These are phyloP conservation scores for Liolophura sinensis DNA, from an alignment of 1,140 invertebrate species.

Conservation along the genomic window DNA sequence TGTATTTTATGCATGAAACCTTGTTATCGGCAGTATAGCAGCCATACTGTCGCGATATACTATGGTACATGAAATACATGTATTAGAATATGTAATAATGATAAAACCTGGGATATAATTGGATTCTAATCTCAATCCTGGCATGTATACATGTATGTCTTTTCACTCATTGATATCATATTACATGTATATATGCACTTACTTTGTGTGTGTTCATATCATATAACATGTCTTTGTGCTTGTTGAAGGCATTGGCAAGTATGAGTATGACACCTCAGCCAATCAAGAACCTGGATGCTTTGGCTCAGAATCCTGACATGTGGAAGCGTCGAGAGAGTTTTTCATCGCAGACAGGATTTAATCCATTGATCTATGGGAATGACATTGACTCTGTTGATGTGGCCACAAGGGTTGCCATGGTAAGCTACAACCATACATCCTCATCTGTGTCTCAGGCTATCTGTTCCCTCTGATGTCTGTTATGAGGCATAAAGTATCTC, in stretches of 20 bases:
- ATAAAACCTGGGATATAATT: too few species aligned
- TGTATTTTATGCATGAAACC: too few species aligned
- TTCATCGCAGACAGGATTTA: slow-evolving; percentile 62
- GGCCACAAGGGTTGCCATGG: slow-evolving; percentile 98
- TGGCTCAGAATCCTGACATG: slow-evolving; percentile 56
- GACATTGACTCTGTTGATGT: slow-evolving; percentile 98
- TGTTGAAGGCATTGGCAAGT: slow-evolving; percentile 61
- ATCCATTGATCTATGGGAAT: slow-evolving; percentile 92
- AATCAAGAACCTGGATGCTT: slow-evolving; percentile 61
- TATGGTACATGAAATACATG: too few species aligned
- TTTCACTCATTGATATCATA: too few species aligned
- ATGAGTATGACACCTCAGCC: slow-evolving; percentile 64
- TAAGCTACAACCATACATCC: slow-evolving; percentile 55
- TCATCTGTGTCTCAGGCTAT: not conserved
- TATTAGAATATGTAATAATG: too few species aligned
- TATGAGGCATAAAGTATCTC: too few species aligned
- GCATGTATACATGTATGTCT: too few species aligned
- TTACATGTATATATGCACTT: not conserved
- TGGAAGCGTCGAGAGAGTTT: slow-evolving; percentile 62
- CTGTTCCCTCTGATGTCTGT: not conserved
- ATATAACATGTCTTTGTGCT: not conserved
- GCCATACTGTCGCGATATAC: too few species aligned
- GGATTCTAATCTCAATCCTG: too few species aligned
- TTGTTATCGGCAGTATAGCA: too few species aligned
- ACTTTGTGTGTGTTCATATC: not conserved